Evolutionary conservation across 2,888 invertebrate genomes (phyloP), one percentile per base, ranked within the genome.

Genomic region (Trissoscelio sp.): DNA sequence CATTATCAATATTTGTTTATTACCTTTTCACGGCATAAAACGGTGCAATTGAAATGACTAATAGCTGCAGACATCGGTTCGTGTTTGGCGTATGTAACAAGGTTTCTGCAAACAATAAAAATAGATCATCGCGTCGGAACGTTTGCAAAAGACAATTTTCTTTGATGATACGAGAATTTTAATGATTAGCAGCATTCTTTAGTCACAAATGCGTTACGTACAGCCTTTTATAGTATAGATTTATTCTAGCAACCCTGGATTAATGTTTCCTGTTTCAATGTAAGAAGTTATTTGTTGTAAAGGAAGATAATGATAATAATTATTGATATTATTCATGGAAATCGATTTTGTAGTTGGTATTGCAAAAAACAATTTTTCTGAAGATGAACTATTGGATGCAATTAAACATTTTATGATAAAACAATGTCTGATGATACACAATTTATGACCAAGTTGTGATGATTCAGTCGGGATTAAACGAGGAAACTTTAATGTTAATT

Each of bases 101-200:
- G 69, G 80, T 79, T 79, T 67, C 72, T 39, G 60, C 55, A 51
- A 75, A 74, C 74, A 80, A 80, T 80, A 75, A 80, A 80, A 75
- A 80, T 75, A 80, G 80, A 75, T 75, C 74, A 24, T 53, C 51
- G 64, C 48, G 28, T 31, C n/a, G 58, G 46, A 53, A 67, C 44
- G 58, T 44, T 34, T 7, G 20, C 34, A 72, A 60, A 67, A 62
- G 37, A 80, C 64, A 74, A 70, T 80, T 70, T 75, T 75, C 62
- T 64, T 70, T 24, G 64, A 75, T 80, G 74, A 80, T 51, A 64
- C 51, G 64, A 42, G 53, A 31, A 64, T 70, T 80, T 67, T 37
- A 69, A 31, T 79, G 74, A 74, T 79, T 80, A 60, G 51, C 74
- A 24, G 24, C 24, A 75, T 67, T 75, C 31, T 55, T 62, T 31